Evolutionary conservation across 2,113 vertebrate species (phyloP).

Genomic region (Stigmatopora argus): DNA sequence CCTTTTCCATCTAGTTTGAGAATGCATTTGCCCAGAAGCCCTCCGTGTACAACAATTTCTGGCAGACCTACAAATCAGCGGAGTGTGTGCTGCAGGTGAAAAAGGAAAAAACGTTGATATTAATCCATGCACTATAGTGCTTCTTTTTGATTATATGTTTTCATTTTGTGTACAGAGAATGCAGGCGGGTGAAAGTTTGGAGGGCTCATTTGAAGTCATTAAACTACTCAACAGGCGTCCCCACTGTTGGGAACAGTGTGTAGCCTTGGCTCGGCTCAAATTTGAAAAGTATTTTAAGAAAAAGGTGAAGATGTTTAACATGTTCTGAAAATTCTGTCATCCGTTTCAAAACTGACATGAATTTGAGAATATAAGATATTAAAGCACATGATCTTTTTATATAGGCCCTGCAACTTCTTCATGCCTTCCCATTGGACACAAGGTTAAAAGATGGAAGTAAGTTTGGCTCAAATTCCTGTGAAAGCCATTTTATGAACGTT

Average conservation of each 20-base stretch:
- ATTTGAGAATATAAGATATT: neutral
- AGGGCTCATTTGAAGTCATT: constrained; percentile 91
- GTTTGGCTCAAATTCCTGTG: constrained; percentile 45
- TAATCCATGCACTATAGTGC: neutral
- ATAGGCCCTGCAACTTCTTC: constrained; percentile 90
- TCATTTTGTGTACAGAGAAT: constrained; percentile 75
- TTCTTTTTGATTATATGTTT: neutral
- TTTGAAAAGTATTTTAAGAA: constrained; percentile 98
- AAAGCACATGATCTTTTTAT: constrained; percentile 9
- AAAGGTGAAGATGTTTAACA: constrained; percentile 74
- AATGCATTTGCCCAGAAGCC: constrained; percentile 92
- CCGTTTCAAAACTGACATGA: too few species aligned
- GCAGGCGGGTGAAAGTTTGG: constrained; percentile 86
- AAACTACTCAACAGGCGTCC: constrained; percentile 90
- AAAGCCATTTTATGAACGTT: neutral
- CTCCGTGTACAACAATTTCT: constrained; percentile 92
- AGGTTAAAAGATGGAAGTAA: constrained; percentile 96
- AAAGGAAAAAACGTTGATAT: neutral
- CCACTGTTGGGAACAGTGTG: constrained; percentile 82
- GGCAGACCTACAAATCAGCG: constrained; percentile 82
- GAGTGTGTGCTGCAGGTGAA: constrained; percentile 85
- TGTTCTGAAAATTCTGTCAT: too few species aligned
- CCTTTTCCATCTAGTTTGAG: constrained; percentile 80
- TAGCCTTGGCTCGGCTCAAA: constrained; percentile 85
- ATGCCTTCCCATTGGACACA: constrained; percentile 93